These are phyloP conservation scores for Alloplasta piceator DNA, from an alignment of 2,888 invertebrate genomes.

Conservation along the genomic window DNA sequence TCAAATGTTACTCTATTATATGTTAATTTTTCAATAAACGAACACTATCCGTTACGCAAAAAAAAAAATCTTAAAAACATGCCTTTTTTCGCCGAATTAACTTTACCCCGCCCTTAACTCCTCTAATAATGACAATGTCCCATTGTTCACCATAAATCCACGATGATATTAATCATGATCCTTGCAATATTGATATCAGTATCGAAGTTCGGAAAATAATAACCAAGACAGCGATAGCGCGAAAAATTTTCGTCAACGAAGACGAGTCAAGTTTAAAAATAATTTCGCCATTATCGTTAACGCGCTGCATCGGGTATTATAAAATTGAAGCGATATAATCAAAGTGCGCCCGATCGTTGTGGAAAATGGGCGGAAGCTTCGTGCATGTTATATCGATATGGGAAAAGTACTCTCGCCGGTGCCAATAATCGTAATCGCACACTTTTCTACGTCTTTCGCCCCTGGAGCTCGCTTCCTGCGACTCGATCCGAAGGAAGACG, in stretches of 20 bases:
- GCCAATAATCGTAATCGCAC: slow-evolving; percentile 52
- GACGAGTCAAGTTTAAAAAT: slow-evolving; percentile 1
- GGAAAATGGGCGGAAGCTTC: slow-evolving; percentile 21
- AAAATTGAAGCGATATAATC: slow-evolving; percentile 13
- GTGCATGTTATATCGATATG: slow-evolving; percentile 18
- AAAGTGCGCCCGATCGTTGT: neutral
- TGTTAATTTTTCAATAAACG: no score
- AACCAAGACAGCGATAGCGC: neutral
- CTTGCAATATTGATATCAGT: no score
- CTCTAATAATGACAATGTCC: no score
- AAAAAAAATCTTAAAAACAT: no score
- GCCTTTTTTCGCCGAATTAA: no score
- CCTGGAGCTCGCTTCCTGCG: neutral
- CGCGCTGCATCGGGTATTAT: slow-evolving; percentile 12
- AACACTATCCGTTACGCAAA: no score
- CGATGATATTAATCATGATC: no score
- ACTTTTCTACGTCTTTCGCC: slow-evolving; percentile 26
- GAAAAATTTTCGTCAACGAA: neutral
- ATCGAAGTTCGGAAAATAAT: no score
- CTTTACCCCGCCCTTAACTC: no score
- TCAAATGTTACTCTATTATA: no score
- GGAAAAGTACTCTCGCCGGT: slow-evolving; percentile 26
- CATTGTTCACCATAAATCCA: no score
- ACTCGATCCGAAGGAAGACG: neutral
- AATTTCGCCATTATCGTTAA: slow-evolving; percentile 1